Conservation (phyloP, 2,888 invertebrate species). For the Drosophila barbarae region DNA sequence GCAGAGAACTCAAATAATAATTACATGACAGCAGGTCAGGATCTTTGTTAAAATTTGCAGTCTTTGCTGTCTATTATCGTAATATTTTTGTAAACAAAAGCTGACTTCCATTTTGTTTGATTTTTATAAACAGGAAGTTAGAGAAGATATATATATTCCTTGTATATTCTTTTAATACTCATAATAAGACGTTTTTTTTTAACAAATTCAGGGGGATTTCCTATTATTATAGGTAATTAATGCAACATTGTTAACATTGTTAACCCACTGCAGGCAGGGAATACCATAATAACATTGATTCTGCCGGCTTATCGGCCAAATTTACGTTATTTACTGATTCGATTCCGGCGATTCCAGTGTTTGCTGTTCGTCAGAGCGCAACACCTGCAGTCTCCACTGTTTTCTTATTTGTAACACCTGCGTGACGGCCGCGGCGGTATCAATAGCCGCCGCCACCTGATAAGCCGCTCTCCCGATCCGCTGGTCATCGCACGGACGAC, state of each 20-base stretch:
- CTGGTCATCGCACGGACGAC: conserved; percentile 48
- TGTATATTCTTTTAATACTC: neutral
- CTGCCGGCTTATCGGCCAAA: conserved; percentile 50
- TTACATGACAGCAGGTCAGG: neutral
- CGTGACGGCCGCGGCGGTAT: conserved; percentile 45
- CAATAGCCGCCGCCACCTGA: conserved; percentile 45
- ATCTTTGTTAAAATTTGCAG: conserved; percentile 3
- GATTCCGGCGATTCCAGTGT: conserved; percentile 12
- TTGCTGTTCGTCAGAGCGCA: conserved; percentile 39
- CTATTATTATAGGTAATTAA: too few species aligned
- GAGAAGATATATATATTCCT: too few species aligned
- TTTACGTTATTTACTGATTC: conserved; percentile 25
- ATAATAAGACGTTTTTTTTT: too few species aligned
- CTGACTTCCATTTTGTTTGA: neutral
- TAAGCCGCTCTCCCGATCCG: conserved; percentile 46
- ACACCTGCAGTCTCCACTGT: conserved; percentile 45
- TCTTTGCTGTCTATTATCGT: conserved; percentile 1
- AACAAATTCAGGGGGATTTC: neutral
- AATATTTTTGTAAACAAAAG: too few species aligned
- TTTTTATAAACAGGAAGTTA: neutral
- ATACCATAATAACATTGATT: conserved; percentile 14
- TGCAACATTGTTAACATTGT: conserved; percentile 18
- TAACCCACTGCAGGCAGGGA: neutral
- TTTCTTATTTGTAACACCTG: conserved; percentile 56
- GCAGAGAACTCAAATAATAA: neutral